A percentile compares a stretch with the other conserved stretches of the same genome.
phyloP scores from a whole-genome alignment of 2,797 vertebrate genomes.

The Mustela erminea region DNA sequence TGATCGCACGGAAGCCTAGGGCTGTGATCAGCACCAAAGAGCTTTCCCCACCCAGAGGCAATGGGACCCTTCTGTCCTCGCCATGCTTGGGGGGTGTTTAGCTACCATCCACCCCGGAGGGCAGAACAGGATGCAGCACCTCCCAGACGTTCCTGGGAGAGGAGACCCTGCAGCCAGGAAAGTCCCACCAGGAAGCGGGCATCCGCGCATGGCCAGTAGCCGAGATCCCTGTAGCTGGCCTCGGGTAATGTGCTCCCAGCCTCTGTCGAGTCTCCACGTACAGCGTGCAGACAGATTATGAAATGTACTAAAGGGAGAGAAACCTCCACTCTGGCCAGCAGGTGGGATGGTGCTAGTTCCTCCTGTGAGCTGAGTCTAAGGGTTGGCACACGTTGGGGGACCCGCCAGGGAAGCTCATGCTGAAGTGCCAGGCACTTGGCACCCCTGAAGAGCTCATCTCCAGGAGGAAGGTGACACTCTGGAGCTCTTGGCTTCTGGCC shows the following conservation, averaged over 20 bases:
- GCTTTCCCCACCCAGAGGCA: background rate
- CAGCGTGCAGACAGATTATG: rapidly evolving
- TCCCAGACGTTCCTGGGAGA: background rate
- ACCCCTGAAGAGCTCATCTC: background rate
- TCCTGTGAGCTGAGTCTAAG: background rate
- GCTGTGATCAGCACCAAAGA: background rate
- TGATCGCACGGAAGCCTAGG: background rate
- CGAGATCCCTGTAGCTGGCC: background rate
- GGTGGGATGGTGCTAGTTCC: background rate
- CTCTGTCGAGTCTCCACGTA: background rate
- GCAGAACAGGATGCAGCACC: rapidly evolving
- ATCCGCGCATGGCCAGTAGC: background rate
- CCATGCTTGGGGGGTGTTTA: background rate
- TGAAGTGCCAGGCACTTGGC: background rate
- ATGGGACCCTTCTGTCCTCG: background rate
- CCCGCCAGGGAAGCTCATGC: rapidly evolving
- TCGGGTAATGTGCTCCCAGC: background rate
- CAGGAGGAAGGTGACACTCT: background rate
- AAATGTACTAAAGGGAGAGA: background rate
- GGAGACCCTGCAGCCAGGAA: background rate
- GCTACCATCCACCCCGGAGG: background rate
- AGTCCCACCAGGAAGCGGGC: background rate
- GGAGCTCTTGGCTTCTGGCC: background rate
- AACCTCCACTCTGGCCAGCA: background rate
- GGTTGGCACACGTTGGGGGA: rapidly evolving